These are phyloP conservation scores for Actinia equina DNA, from an alignment of 64 coral and sea anemone species.

Conservation along the genomic window DNA sequence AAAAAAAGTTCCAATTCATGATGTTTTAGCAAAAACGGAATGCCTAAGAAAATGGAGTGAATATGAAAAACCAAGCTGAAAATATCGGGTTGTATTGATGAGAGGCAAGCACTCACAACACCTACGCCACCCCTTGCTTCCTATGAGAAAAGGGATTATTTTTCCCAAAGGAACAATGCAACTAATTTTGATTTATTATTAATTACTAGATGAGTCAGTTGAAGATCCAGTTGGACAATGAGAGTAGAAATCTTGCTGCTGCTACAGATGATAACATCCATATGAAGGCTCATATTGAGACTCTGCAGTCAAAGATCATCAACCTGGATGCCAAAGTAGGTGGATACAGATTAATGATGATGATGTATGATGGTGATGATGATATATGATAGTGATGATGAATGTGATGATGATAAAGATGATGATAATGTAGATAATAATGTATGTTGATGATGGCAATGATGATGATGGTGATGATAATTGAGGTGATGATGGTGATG, in stretches of 20 bases:
- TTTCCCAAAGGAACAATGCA: too few relatives aligned
- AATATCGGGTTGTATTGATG: too few relatives aligned
- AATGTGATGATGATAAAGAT: neutral
- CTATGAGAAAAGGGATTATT: too few relatives aligned
- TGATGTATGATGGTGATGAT: neutral
- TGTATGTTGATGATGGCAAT: neutral
- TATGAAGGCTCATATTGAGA: constrained; percentile 83
- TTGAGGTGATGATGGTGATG: neutral
- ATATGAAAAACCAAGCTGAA: too few relatives aligned
- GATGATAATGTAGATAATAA: neutral
- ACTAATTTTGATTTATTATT: neutral
- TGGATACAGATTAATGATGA: neutral
- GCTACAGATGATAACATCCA: constrained; percentile 92
- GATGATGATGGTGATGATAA: neutral
- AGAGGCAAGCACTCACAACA: too few relatives aligned
- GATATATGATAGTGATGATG: neutral
- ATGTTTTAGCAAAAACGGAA: too few relatives aligned
- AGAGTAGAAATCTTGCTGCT: constrained; percentile 65
- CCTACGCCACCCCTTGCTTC: too few relatives aligned
- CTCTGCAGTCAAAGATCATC: constrained; percentile 80
- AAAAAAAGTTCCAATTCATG: too few relatives aligned
- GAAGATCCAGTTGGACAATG: constrained; percentile 77
- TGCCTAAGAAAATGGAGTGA: too few relatives aligned
- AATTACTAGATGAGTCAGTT: constrained; percentile 82
- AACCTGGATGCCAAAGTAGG: constrained; percentile 82